Evolutionary conservation across 2,113 vertebrate genomes (phyloP).

Genomic region (Xyliphius kryptos): DNA sequence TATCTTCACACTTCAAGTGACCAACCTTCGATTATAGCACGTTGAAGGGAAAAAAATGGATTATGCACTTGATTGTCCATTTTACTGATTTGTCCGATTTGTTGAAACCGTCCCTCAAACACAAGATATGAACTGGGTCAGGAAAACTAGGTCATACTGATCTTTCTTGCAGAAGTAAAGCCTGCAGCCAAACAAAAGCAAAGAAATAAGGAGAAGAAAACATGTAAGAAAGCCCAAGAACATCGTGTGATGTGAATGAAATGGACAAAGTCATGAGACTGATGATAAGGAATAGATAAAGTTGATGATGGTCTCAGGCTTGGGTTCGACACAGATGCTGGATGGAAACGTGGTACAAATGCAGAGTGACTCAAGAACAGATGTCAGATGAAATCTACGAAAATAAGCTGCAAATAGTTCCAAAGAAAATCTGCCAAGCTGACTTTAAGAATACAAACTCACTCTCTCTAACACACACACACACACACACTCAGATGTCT

Average conservation of each 20-base stretch:
- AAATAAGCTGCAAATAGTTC: slow-evolving; percentile 12
- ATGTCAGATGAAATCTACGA: slow-evolving; percentile 8
- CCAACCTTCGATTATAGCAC: background rate
- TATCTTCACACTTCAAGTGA: background rate
- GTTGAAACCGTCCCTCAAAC: background rate
- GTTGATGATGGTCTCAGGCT: background rate
- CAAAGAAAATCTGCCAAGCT: background rate
- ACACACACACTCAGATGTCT: no score
- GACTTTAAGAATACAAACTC: slow-evolving; percentile 7
- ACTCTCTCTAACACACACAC: no score
- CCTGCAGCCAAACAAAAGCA: background rate
- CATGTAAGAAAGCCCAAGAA: background rate
- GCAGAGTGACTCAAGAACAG: slow-evolving; percentile 5
- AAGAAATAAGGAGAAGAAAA: background rate
- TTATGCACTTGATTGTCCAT: background rate
- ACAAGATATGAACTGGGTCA: background rate
- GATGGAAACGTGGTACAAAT: background rate
- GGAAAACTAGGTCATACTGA: background rate
- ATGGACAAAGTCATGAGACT: background rate
- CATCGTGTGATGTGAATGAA: background rate
- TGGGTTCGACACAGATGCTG: slow-evolving; percentile 3
- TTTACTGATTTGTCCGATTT: background rate
- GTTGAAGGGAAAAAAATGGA: background rate
- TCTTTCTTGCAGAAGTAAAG: background rate
- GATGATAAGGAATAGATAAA: background rate